A percentile compares a stretch with the other conserved stretches of the same genome.
These are phyloP conservation scores for Diadema setosum DNA, from an alignment of 35 echinoderm and acorn worm genomes.

Conservation along the genomic window DNA sequence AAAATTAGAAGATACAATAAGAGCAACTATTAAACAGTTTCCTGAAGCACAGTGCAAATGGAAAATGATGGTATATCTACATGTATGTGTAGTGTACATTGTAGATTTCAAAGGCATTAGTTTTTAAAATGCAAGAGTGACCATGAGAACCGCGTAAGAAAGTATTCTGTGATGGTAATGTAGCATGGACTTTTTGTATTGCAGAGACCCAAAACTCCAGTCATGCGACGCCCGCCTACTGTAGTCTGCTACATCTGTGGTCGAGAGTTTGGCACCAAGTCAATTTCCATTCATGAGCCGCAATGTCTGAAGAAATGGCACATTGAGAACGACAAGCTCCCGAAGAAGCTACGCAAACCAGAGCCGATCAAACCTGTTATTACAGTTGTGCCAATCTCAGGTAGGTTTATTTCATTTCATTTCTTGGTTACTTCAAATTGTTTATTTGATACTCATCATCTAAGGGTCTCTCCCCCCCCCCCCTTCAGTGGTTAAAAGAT, in stretches of 20 bases:
- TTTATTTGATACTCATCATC: no score
- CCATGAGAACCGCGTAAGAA: not conserved
- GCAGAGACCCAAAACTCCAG: conserved; percentile 36
- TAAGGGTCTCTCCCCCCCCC: no score
- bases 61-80: no score
- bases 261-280: conserved; percentile 93
- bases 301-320: conserved; percentile 97
- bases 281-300: conserved; percentile 94
- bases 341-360: conserved; percentile 50
- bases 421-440: no score
- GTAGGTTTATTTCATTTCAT: no score
- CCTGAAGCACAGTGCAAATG: no score
- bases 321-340: conserved; percentile 82
- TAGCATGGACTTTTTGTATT: no score
- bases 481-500: no score
- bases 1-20: no score
- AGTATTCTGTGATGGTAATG: not conserved
- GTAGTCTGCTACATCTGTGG: conserved; percentile 94
- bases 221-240: conserved; percentile 63
- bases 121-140: not conserved
- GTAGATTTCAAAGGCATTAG: not conserved
- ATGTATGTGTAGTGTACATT: no score
- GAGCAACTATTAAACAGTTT: no score
- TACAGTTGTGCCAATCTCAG: conserved; percentile 45
- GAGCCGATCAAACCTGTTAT: conserved; percentile 81